Percentiles rank a stretch among this genome's conserved stretches.
phyloP scores from a whole-genome alignment of 2,113 vertebrate species.

The Eptesicus fuscus region DNA sequence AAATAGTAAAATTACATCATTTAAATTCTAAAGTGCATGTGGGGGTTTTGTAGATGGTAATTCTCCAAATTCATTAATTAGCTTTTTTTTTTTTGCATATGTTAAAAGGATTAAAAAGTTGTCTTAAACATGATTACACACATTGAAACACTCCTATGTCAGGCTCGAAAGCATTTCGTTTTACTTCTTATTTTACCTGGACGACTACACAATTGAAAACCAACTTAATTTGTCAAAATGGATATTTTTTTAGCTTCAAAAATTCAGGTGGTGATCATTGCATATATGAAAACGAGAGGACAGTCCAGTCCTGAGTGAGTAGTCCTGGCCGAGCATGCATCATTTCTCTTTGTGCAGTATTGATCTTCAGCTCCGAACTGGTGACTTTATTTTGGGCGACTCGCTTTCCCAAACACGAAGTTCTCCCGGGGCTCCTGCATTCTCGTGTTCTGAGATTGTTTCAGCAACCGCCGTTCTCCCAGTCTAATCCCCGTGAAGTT shows the following conservation, averaged over 20 bases:
- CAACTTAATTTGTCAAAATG: neutral
- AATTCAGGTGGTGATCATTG: neutral
- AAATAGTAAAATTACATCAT: neutral
- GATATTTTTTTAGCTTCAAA: neutral
- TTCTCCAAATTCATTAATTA: neutral
- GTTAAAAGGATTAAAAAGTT: neutral
- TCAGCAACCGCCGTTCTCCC: neutral
- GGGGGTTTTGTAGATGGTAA: neutral
- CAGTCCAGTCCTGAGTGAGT: neutral
- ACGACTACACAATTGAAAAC: neutral
- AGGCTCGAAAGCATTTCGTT: neutral
- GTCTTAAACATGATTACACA: neutral
- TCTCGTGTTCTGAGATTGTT: neutral
- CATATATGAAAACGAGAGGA: neutral
- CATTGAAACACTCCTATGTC: neutral
- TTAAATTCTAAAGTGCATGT: neutral
- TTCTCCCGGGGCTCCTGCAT: neutral
- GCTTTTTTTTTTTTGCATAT: neutral
- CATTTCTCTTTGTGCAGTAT: neutral
- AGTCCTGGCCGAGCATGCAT: neutral
- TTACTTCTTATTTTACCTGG: neutral
- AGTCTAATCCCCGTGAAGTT: slow-evolving; percentile 20
- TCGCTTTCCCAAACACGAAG: neutral
- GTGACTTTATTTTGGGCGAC: slow-evolving; percentile 1
- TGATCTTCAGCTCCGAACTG: neutral